A percentile compares a stretch with the other conserved stretches of the same genome.
Conservation (phyloP, 1,140 invertebrate species). For the Calephelis virginiensis region DNA sequence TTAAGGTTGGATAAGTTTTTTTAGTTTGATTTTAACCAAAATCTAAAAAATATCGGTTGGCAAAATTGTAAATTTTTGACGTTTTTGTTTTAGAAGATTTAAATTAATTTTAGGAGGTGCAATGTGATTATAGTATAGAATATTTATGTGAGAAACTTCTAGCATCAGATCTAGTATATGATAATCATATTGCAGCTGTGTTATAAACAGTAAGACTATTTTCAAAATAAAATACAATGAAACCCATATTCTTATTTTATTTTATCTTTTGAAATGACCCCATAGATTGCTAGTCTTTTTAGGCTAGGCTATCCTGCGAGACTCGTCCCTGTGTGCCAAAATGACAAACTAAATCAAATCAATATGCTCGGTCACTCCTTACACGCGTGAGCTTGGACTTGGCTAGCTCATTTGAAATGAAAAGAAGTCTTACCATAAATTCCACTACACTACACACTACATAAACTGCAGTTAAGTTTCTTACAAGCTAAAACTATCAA, state of each 20-base stretch:
- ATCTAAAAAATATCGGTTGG: constrained; percentile 31
- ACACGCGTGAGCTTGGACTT: too few relatives aligned
- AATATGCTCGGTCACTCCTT: too few relatives aligned
- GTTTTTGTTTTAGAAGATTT: constrained; percentile 36
- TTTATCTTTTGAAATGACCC: constrained; percentile 9
- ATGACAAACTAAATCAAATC: too few relatives aligned
- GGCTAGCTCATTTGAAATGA: too few relatives aligned
- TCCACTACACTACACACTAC: too few relatives aligned
- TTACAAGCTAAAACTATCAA: too few relatives aligned
- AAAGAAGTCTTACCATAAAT: too few relatives aligned
- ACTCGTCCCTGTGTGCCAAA: too few relatives aligned
- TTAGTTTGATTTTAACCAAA: constrained; percentile 30
- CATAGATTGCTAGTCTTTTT: too few relatives aligned
- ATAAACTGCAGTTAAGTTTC: too few relatives aligned
- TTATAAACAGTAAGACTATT: constrained; percentile 57
- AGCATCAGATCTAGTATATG: constrained; percentile 29
- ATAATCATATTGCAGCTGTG: constrained; percentile 49
- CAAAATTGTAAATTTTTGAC: constrained; percentile 39
- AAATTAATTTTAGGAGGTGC: constrained; percentile 34
- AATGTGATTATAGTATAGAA: constrained; percentile 38
- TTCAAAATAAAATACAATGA: constrained; percentile 55
- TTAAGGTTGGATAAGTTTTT: constrained; percentile 53
- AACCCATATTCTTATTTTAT: constrained; percentile 37
- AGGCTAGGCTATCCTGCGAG: too few relatives aligned
- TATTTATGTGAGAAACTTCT: constrained; percentile 27